phyloP scores from a whole-genome alignment of 2,888 invertebrate genomes.

The Mythimna vitellina region DNA sequence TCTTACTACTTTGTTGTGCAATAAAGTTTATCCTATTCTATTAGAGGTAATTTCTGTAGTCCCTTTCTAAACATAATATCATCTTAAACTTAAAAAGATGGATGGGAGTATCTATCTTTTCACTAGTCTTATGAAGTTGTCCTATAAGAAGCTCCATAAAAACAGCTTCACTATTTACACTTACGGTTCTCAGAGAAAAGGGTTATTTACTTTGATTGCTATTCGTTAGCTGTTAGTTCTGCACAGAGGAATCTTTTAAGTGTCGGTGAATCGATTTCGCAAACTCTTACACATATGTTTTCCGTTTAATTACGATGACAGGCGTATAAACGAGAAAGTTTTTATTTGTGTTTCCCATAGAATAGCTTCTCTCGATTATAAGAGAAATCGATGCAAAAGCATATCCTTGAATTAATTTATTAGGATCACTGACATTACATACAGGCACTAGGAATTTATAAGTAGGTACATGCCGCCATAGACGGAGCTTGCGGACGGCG shows the following conservation, averaged over 20 bases:
- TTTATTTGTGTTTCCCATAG: slow-evolving; percentile 32
- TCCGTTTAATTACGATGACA: slow-evolving; percentile 35
- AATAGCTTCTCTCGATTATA: slow-evolving; percentile 23
- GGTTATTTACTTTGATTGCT: slow-evolving; percentile 35
- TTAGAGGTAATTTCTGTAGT: background rate
- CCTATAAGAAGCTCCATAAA: background rate
- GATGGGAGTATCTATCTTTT: no score
- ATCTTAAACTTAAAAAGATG: no score
- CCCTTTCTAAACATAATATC: background rate
- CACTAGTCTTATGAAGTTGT: background rate
- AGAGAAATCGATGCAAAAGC: background rate
- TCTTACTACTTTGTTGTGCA: no score
- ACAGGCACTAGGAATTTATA: no score
- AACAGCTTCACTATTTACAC: background rate
- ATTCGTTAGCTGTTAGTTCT: slow-evolving; percentile 28
- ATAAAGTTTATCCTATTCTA: no score
- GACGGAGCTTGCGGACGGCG: no score
- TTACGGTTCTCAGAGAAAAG: slow-evolving; percentile 17
- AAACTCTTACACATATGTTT: slow-evolving; percentile 50
- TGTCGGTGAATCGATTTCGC: slow-evolving; percentile 40
- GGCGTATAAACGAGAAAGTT: slow-evolving; percentile 37
- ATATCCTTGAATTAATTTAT: background rate
- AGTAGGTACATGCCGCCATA: no score
- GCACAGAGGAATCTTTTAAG: slow-evolving; percentile 45
- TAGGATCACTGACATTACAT: no score